These are phyloP conservation scores for Saturnia japonica DNA, from an alignment of 2,888 invertebrate species.

Conservation along the genomic window DNA sequence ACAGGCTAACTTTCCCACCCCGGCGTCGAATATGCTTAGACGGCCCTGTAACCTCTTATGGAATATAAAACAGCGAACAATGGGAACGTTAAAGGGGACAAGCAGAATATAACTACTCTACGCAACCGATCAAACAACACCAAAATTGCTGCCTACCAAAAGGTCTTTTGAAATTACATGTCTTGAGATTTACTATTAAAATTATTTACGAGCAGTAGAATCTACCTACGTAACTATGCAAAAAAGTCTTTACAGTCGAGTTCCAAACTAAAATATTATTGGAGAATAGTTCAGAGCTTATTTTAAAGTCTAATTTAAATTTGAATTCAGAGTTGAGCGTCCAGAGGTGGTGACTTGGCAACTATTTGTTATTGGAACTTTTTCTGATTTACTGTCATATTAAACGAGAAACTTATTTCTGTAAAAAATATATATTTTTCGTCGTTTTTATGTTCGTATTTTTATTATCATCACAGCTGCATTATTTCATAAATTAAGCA, in stretches of 20 bases:
- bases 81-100: not conserved
- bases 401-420: not conserved
- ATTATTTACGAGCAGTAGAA: not conserved
- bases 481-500: not conserved
- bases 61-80: not conserved
- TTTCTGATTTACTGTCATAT: slow-evolving; percentile 2
- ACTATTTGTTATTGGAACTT: slow-evolving; percentile 25
- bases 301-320: slow-evolving; percentile 29
- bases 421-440: not conserved
- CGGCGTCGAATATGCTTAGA: too few species aligned
- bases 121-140: not conserved
- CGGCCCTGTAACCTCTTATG: not conserved
- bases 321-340: slow-evolving; percentile 26
- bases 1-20: too few species aligned
- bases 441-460: not conserved
- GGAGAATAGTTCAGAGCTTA: slow-evolving; percentile 26
- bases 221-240: not conserved
- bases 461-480: not conserved
- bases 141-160: not conserved
- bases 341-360: slow-evolving; percentile 26
- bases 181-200: not conserved
- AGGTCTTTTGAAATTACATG: not conserved
- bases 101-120: not conserved
- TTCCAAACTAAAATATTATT: slow-evolving; percentile 20
- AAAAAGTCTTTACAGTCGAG: slow-evolving; percentile 6